These are phyloP conservation scores for Drosophila insularis DNA, from an alignment of 1,140 invertebrate species.

Conservation along the genomic window DNA sequence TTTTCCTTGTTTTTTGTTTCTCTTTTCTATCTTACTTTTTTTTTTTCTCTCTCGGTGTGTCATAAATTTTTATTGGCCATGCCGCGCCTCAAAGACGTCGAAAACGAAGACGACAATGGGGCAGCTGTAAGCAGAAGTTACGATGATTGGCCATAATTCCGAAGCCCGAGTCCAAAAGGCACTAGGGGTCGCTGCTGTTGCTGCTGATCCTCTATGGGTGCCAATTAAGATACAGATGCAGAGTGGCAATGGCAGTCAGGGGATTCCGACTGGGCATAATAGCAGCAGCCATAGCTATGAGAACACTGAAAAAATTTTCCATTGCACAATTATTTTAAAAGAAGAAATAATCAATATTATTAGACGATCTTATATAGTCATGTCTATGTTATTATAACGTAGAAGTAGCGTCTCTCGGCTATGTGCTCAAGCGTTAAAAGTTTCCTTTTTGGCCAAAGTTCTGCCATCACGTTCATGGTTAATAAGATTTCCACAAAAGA, in stretches of 20 bases:
- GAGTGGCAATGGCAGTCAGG: slow-evolving; percentile 15
- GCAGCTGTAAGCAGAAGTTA: slow-evolving; percentile 53
- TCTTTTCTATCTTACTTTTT: background rate
- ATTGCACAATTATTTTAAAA: no score
- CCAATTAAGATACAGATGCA: slow-evolving; percentile 53
- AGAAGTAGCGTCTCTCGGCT: no score
- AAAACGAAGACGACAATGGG: slow-evolving; percentile 27
- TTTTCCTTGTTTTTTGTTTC: background rate
- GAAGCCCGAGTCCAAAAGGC: slow-evolving; percentile 23
- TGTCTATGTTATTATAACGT: background rate
- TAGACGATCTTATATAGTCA: background rate
- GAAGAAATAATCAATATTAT: no score
- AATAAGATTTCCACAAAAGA: no score
- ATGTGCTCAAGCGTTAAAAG: no score
- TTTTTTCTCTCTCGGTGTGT: slow-evolving; percentile 14
- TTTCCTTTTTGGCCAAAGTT: no score
- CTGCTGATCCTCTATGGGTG: slow-evolving; percentile 45
- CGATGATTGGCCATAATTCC: slow-evolving; percentile 58
- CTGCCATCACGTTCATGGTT: no score
- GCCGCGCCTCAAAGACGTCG: slow-evolving; percentile 42
- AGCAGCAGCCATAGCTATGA: slow-evolving; percentile 54
- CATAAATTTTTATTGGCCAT: slow-evolving; percentile 55
- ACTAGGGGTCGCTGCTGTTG: slow-evolving; percentile 43
- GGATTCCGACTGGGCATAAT: slow-evolving; percentile 6
- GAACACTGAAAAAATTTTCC: slow-evolving; percentile 14